A percentile compares a stretch with the other conserved stretches of the same genome.
Evolutionary conservation across 1,140 invertebrate species (phyloP).

Genomic region (Ericerus pela): DNA sequence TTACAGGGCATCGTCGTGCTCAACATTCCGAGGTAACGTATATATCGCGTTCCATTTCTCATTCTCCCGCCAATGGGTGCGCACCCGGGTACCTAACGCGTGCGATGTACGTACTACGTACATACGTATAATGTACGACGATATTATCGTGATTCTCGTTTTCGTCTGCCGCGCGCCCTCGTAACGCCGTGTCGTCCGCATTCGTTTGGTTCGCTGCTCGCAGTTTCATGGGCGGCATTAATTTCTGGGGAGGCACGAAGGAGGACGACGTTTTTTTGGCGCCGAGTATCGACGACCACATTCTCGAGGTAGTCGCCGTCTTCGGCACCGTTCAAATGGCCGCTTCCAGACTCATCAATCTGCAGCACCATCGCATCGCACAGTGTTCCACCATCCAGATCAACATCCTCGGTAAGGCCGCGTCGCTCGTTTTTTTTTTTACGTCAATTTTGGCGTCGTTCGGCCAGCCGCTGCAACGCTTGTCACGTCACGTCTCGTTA

Average conservation of each 20-base stretch:
- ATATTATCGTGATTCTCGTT: no score
- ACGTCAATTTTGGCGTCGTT: neutral
- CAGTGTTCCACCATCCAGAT: conserved; percentile 92
- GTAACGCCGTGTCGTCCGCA: conserved; percentile 13
- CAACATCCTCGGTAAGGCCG: conserved; percentile 61
- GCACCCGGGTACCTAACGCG: no score
- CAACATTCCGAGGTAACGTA: conserved; percentile 73
- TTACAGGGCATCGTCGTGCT: conserved; percentile 92
- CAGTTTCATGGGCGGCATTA: conserved; percentile 95
- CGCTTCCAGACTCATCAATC: conserved; percentile 79
- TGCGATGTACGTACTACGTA: no score
- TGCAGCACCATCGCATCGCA: conserved; percentile 92
- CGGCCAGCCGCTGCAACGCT: no score
- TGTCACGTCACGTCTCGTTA: neutral
- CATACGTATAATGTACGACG: no score
- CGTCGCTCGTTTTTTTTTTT: neutral
- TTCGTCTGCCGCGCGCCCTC: no score
- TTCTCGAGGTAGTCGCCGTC: conserved; percentile 88
- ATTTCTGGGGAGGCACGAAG: conserved; percentile 90
- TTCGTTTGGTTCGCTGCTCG: conserved; percentile 26
- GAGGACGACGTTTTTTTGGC: conserved; percentile 75
- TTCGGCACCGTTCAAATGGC: conserved; percentile 96
- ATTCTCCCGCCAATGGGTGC: no score
- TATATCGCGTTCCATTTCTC: no score
- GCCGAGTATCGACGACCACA: conserved; percentile 81